These are phyloP conservation scores for Mythimna albipuncta DNA, from an alignment of 2,888 invertebrate species.

Conservation along the genomic window DNA sequence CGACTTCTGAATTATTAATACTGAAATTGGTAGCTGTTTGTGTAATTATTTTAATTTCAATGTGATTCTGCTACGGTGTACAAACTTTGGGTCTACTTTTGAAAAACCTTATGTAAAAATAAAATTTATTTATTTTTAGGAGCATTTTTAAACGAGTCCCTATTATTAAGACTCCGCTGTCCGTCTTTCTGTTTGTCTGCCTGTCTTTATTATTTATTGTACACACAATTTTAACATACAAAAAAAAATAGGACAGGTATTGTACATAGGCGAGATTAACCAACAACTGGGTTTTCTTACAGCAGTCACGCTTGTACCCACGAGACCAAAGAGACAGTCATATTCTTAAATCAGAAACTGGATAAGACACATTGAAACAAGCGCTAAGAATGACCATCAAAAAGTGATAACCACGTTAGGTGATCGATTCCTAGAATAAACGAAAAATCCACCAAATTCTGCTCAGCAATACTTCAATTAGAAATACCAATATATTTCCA, in stretches of 20 bases:
- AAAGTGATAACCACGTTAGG: neutral
- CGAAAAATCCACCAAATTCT: neutral
- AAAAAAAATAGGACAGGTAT: too few relatives aligned
- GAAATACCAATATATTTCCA: conserved; percentile 14
- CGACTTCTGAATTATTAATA: conserved; percentile 43
- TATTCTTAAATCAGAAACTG: neutral
- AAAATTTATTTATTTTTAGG: too few relatives aligned
- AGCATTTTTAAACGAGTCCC: too few relatives aligned
- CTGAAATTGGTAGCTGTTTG: conserved; percentile 19
- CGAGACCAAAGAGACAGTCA: too few relatives aligned
- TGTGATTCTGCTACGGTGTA: neutral
- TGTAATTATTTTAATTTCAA: conserved; percentile 3
- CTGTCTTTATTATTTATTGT: too few relatives aligned
- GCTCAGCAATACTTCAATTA: neutral
- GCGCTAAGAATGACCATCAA: neutral
- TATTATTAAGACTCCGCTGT: too few relatives aligned
- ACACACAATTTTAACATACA: too few relatives aligned
- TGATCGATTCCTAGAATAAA: neutral
- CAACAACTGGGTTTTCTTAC: too few relatives aligned
- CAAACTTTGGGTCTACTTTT: neutral
- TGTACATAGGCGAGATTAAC: too few relatives aligned
- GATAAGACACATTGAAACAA: neutral
- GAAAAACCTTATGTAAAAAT: neutral
- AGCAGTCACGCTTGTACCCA: too few relatives aligned
- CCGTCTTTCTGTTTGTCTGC: too few relatives aligned